Evolutionary conservation across 2,888 invertebrate genomes (phyloP).

Genomic region (Branchipolynoe longqiensis): DNA sequence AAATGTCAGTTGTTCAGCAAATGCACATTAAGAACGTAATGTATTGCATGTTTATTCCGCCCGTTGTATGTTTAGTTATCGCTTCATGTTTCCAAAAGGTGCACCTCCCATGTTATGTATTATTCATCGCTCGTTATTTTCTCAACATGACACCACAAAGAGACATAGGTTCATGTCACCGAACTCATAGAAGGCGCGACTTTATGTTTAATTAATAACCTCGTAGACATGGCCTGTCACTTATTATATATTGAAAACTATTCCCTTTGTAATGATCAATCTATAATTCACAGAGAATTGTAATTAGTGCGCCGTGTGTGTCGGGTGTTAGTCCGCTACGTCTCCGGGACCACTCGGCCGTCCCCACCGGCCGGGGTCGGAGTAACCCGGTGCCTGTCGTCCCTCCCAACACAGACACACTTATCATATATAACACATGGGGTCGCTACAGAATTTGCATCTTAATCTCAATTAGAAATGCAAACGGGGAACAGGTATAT

Average conservation of each 20-base stretch:
- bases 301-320: not conserved
- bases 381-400: slow-evolving; percentile 10
- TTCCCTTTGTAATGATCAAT: slow-evolving; percentile 34
- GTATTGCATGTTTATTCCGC: not conserved
- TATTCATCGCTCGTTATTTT: slow-evolving; percentile 12
- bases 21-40: too few relatives aligned
- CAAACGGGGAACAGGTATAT: slow-evolving; percentile 28
- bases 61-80: slow-evolving; percentile 1
- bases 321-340: not conserved
- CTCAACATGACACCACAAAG: not conserved
- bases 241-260: slow-evolving; percentile 32
- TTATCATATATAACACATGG: slow-evolving; percentile 23
- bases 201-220: slow-evolving; percentile 35
- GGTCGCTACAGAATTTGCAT: not conserved
- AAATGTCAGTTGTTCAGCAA: too few relatives aligned
- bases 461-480: slow-evolving; percentile 37
- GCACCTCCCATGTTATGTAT: slow-evolving; percentile 10
- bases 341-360: too few relatives aligned
- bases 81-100: not conserved
- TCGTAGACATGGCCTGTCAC: not conserved
- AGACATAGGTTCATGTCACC: slow-evolving; percentile 33
- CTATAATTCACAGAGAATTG: slow-evolving; percentile 5
- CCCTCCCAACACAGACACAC: not conserved
- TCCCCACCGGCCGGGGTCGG: too few relatives aligned
- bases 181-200: not conserved